Conservation (phyloP, 2,797 vertebrate species). For the Limnodromus scolopaceus region DNA sequence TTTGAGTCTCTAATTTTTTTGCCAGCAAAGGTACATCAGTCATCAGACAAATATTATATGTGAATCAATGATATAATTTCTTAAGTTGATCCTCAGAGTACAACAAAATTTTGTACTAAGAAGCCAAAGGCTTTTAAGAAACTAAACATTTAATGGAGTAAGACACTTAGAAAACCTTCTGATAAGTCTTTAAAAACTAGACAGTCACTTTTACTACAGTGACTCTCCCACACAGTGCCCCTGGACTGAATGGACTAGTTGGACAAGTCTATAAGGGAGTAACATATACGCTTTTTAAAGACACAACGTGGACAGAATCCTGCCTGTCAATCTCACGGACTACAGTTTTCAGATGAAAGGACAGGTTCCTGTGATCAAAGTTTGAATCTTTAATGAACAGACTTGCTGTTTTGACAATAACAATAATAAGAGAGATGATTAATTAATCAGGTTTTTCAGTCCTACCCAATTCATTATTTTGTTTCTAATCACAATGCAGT, state of each 20-base stretch:
- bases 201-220: background rate
- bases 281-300: background rate
- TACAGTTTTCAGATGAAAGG: slow-evolving; percentile 9
- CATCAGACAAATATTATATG: background rate
- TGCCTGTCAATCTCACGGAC: background rate
- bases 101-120: background rate
- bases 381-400: slow-evolving; percentile 65
- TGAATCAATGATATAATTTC: background rate
- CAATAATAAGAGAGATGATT: slow-evolving; percentile 71
- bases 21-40: background rate
- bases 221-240: background rate
- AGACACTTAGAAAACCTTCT: background rate
- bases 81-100: background rate
- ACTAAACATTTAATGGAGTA: background rate
- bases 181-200: background rate
- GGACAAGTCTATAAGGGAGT: background rate
- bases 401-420: slow-evolving; percentile 36
- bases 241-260: background rate
- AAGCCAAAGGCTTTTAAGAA: background rate
- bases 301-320: background rate
- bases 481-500: slow-evolving; percentile 59
- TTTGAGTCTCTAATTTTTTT: background rate
- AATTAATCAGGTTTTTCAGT: slow-evolving; percentile 71
- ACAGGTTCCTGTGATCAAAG: slow-evolving; percentile 32
- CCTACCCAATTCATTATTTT: slow-evolving; percentile 65